Evolutionary conservation across 2,797 vertebrate genomes (phyloP), one percentile per base, ranked within the genome.

Genomic region (Sternarchorhynchus goeldii): DNA sequence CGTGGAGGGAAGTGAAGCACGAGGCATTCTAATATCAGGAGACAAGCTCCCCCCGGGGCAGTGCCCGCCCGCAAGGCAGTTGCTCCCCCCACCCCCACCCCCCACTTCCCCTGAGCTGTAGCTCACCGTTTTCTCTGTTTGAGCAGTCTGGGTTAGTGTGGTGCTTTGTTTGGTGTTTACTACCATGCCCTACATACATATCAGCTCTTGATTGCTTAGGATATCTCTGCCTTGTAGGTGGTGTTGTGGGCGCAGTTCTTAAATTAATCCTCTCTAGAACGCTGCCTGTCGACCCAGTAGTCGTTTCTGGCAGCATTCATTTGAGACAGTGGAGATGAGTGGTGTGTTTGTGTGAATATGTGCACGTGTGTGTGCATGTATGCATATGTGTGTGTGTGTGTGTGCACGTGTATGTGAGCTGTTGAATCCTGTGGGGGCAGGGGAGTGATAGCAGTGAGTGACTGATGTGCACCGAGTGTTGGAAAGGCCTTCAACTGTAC

Each of bases 21-120:
- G 39, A 60, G 34, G 25, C 41, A 58, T 65, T 6, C 79, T 85
- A 82, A 84, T 79, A 79, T 36, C 77, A 81, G 64, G 82, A 81
- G 85, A 77, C 82, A 72, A 10, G 56, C 12, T 73, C 18, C 76
- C 82, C 73, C 31, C 58, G 73, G 60, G 83, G 76, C 3, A 41
- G 70, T 14, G 68, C 82, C 16, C 55, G 69, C 31, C 76, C 56
- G 36, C 10, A 12, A 25, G 25, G 25, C 25, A 25, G 25, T 25
- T 25, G 25, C 25, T 25, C 25, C 25, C 25, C 1, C n/a, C n/a
- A 12, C 7, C 45, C 10, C 45, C 45, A 10, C 45, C 41, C 39
- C 41, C 41, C 45, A 10, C 45, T 3, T 2, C 8, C 10, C 45
- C 12, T 12, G 1, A 50, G 39, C 10, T 6, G 5, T 5, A 41